These are phyloP conservation scores for Eudasyphora cyanicolor DNA, from an alignment of 2,888 invertebrate genomes.

Conservation along the genomic window DNA sequence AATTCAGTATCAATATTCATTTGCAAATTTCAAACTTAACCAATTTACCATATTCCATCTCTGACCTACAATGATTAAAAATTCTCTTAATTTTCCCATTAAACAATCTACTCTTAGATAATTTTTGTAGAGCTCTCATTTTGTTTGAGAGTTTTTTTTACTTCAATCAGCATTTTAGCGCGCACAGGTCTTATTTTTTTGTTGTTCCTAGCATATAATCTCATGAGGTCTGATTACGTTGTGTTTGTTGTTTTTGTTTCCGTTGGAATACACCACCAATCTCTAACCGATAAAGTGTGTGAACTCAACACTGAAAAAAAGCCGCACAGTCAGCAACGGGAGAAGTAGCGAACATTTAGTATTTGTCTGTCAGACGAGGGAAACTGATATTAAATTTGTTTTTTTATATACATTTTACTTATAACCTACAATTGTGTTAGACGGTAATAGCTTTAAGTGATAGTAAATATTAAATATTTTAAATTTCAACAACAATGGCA, in stretches of 20 bases:
- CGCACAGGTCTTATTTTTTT: conserved; percentile 1
- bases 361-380: conserved; percentile 17
- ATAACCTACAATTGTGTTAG: conserved; percentile 7
- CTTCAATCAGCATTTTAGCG: background rate
- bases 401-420: conserved; percentile 27
- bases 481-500: conserved; percentile 35
- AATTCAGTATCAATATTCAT: too few species aligned
- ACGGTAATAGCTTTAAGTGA: conserved; percentile 2
- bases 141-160: background rate
- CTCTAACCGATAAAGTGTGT: background rate
- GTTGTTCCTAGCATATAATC: conserved; percentile 50
- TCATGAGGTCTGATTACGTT: conserved; percentile 43
- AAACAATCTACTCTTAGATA: background rate
- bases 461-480: background rate
- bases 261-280: conserved; percentile 35
- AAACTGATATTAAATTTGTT: conserved; percentile 7
- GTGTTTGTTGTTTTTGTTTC: conserved; percentile 31
- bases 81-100: background rate
- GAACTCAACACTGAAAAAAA: conserved; percentile 24
- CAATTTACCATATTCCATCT: background rate
- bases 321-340: conserved; percentile 50
- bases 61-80: background rate
- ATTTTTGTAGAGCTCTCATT: too few species aligned
- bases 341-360: conserved; percentile 52
- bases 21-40: too few species aligned